Percentiles rank a stretch among this genome's conserved stretches.
Evolutionary conservation across 1,140 invertebrate species (phyloP).

Genomic region (Oryctes rhinoceros): DNA sequence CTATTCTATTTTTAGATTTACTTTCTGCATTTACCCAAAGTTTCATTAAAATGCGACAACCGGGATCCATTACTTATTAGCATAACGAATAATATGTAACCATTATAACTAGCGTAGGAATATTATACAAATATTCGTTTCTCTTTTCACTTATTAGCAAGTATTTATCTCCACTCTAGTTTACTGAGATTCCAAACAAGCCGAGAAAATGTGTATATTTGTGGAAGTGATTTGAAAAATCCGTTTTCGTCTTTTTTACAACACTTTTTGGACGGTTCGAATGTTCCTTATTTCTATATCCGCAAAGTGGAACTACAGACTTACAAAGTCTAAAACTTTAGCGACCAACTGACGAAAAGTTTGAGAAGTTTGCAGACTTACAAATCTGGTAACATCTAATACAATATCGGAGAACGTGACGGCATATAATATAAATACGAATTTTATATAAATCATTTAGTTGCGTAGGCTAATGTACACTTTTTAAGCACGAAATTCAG

Average conservation of each 20-base stretch:
- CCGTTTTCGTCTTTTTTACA: neutral
- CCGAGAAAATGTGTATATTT: neutral
- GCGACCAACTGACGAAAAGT: slow-evolving; percentile 20
- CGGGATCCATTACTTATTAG: neutral
- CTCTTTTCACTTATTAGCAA: neutral
- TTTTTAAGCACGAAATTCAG: neutral
- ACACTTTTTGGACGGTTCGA: neutral
- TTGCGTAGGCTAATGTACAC: neutral
- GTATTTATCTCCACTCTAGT: neutral
- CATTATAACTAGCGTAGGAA: too few species aligned
- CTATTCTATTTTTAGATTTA: too few species aligned
- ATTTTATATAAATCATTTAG: slow-evolving; percentile 5
- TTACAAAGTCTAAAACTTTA: slow-evolving; percentile 15
- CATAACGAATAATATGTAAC: too few species aligned
- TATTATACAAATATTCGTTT: neutral
- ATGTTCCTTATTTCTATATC: slow-evolving; percentile 11
- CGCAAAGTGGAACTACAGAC: neutral
- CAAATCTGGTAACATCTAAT: slow-evolving; percentile 14
- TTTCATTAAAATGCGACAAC: too few species aligned
- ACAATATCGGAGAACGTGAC: slow-evolving; percentile 9
- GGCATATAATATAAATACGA: neutral
- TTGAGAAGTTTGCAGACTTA: slow-evolving; percentile 7
- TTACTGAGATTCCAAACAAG: neutral
- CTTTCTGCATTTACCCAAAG: too few species aligned
- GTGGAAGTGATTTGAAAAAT: slow-evolving; percentile 4